Percentiles rank a stretch among this genome's conserved stretches.
Evolutionary conservation across 2,888 invertebrate species (phyloP).

Genomic region (Netelia inedita): DNA sequence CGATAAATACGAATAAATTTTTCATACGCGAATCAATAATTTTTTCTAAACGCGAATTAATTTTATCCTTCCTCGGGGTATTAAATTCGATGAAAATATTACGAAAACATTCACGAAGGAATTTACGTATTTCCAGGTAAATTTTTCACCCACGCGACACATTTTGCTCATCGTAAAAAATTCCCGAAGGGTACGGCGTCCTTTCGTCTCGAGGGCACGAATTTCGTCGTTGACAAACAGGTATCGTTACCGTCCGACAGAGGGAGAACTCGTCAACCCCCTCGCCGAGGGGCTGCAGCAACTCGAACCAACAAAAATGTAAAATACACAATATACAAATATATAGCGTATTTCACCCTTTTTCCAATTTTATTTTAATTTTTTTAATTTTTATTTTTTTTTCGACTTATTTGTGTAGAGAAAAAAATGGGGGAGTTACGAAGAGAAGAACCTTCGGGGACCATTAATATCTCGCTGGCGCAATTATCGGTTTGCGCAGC

Average conservation of each 20-base stretch:
- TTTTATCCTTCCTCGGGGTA: background rate
- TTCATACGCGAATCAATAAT: background rate
- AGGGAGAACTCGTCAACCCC: background rate
- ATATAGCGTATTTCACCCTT: conserved; percentile 42
- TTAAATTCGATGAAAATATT: conserved; percentile 29
- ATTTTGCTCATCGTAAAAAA: background rate
- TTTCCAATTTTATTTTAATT: conserved; percentile 54
- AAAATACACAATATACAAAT: conserved; percentile 63
- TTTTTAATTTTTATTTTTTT: conserved; percentile 60
- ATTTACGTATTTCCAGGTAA: conserved; percentile 57
- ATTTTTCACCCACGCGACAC: conserved; percentile 64
- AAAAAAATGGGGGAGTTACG: conserved; percentile 46
- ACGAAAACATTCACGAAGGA: background rate
- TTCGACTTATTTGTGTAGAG: too few relatives aligned
- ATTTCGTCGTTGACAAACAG: background rate
- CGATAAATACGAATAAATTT: background rate
- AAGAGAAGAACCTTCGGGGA: conserved; percentile 78
- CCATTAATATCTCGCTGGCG: conserved; percentile 81
- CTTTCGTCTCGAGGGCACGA: background rate
- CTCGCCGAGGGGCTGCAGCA: background rate
- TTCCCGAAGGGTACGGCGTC: background rate
- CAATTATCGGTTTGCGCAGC: conserved; percentile 81
- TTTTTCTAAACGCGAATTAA: too few relatives aligned
- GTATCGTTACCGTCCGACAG: background rate
- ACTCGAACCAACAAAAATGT: conserved; percentile 10